Percentiles rank a stretch among this genome's conserved stretches.
Conservation (phyloP, 1,140 invertebrate species). For the Tribolium madens region DNA sequence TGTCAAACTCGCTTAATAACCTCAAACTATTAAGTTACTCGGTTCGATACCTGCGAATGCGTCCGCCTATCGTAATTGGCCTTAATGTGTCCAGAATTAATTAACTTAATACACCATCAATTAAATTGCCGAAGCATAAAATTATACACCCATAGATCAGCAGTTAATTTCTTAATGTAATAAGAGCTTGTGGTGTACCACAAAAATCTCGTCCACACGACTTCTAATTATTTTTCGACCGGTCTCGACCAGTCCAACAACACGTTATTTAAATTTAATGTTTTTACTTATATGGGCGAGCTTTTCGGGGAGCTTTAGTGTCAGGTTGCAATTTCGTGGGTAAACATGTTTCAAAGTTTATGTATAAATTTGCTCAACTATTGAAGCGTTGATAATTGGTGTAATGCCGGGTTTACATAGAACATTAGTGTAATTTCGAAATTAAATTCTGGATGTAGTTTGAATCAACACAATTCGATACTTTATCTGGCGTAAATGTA, state of each 20-base stretch:
- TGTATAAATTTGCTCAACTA: not conserved
- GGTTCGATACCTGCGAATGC: constrained; percentile 26
- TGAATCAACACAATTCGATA: not conserved
- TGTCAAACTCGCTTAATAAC: constrained; percentile 25
- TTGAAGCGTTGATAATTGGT: not conserved
- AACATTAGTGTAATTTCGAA: not conserved
- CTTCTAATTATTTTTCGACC: not conserved
- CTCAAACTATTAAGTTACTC: constrained; percentile 30
- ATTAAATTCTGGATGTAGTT: not conserved
- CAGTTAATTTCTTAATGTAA: constrained; percentile 44
- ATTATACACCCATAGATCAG: constrained; percentile 44
- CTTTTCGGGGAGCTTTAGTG: not conserved
- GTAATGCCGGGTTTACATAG: not conserved
- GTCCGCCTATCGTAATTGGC: constrained; percentile 33
- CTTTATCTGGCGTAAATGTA: not conserved
- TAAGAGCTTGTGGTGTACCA: not conserved
- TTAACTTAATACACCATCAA: constrained; percentile 42
- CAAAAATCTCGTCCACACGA: not conserved
- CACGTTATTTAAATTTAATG: not conserved
- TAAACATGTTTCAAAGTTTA: not conserved
- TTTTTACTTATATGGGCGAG: not conserved
- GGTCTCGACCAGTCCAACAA: not conserved
- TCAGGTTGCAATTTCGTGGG: not conserved
- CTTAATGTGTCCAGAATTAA: constrained; percentile 45
- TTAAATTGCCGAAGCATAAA: constrained; percentile 42